Evolutionary conservation across 2,888 invertebrate species (phyloP), one percentile per base, ranked within the genome.

Genomic region (Ectemnius continuus): DNA sequence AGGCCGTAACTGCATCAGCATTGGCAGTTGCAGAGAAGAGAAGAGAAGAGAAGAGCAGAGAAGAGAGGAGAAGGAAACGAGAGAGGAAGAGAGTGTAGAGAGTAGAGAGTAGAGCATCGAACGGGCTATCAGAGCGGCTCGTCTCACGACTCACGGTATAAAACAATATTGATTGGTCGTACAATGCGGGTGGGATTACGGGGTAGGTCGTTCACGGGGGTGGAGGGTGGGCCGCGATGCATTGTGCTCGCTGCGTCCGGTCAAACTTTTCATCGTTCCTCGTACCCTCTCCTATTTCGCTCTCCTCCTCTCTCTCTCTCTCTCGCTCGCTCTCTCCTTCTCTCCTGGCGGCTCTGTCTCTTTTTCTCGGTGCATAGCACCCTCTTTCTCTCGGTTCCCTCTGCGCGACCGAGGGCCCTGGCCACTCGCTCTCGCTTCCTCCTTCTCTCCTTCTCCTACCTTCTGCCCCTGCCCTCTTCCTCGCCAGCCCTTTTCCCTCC

Each of bases 101-200:
- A 36, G 36, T 36, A 36, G 36, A 80, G 78, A 69, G 75, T 72
- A 69, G 73, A 82, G 73, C 78, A 76, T 78, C 78, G 83, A 83
- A 81, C 84, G 81, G 74, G 70, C 79, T 75, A 83, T 82, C 75
- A 79, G 77, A 72, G 75, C 74, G 71, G 80, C 78, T 78, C 84
- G 85, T 84, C 86, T 87, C 86, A 83, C 82, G 84, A 83, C 84
- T 85, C 85, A 79, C 82, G 82, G 83, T 85, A 87, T 86, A 88
- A 88, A 89, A 88, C 86, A 87, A 88, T 89, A 89, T 89, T 88
- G 89, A 89, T 89, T 88, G 88, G 86, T 85, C 81, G 86, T 86
- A 85, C 86, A 88, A 88, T 88, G 85, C 79, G 86, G 88, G 88
- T 83, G 88, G 86, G 87, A 86, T 85, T 84, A 86, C 83, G 83